Base-by-base conservation (phyloP, 2,888 invertebrate genomes). In the Leptopilina syphax region DNA sequence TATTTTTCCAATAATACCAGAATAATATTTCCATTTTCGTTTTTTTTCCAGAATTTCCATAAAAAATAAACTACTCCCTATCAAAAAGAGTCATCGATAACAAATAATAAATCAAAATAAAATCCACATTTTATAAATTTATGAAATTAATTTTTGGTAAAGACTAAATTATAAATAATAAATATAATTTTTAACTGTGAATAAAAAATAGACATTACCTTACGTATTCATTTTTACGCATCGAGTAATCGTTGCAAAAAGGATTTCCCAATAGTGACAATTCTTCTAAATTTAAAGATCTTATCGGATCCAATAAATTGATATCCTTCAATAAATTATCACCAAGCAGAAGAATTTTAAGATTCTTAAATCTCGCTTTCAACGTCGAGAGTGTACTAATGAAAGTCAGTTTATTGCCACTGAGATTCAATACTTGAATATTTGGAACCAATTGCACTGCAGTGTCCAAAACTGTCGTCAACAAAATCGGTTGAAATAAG, bases 391-490 rank as follows among this genome's bases (percentile, higher is more conserved):
- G 92, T 84, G 95, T 95, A 77, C 96, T 96, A 79, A 96, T 91
- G 6, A 94, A 93, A 83, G 94, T 92, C 0, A 98, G 92, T 88
- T 95, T 95, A 92, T 98, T 98, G 77, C 96, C 95, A 89, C 96
- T 96, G 50, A 98, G 93, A 93, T 97, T 96, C 7, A 98, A 91
- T 0, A 96, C 96, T 88, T 95, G 95, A 65, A 97, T 92, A 89
- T 96, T 95, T 0, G 97, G 97, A 89, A 98, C 96, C 90, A 97
- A 95, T 84, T 96, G 96, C 13, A 95, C 93, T 65, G 98, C 96
- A 44, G 98, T 96, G 81, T 97, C 95, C 54, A 97, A 92, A 0
- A 96, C 96, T 9, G 95, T 93, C 73, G 94, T 88, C 93, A 97
- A 95, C 34, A 97, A 94, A 63, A 94, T 92, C 0, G 95, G 94